Conservation (phyloP, 2,797 vertebrate species). For the Alcedo atthis region DNA sequence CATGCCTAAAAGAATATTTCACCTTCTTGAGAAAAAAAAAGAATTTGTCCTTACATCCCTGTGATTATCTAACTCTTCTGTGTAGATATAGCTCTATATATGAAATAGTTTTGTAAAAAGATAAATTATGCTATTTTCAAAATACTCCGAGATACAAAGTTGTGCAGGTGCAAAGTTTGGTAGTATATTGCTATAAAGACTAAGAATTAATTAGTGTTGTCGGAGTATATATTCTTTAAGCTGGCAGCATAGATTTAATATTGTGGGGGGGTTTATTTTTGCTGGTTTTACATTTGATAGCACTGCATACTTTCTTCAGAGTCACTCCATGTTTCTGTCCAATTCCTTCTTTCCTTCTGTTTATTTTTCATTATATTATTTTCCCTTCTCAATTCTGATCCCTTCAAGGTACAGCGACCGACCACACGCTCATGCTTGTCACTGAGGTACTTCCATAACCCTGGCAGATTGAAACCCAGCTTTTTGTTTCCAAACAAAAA, state of each 20-base stretch:
- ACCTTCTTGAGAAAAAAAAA: constrained; percentile 6
- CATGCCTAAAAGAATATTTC: not conserved
- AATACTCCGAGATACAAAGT: constrained; percentile 65
- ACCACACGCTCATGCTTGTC: constrained; percentile 18
- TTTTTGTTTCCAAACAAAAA: constrained; percentile 14
- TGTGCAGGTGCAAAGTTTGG: constrained; percentile 44
- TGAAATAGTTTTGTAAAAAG: constrained; percentile 59
- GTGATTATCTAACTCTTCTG: constrained; percentile 26
- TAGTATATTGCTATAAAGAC: constrained; percentile 19
- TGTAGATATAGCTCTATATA: constrained; percentile 48
- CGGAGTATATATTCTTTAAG: constrained; percentile 22
- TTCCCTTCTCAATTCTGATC: not conserved
- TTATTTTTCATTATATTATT: not conserved
- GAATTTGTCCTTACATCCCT: constrained; percentile 40
- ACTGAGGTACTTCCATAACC: not conserved
- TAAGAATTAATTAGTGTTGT: constrained; percentile 45
- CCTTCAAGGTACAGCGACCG: not conserved
- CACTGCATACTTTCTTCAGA: not conserved
- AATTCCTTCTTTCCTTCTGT: not conserved
- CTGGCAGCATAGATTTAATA: constrained; percentile 2
- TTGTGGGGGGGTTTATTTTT: not conserved
- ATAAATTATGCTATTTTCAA: constrained; percentile 69
- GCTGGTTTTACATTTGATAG: not conserved
- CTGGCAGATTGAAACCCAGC: not conserved
- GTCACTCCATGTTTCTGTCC: not conserved